phyloP scores from a whole-genome alignment of 2,797 vertebrate species.

The Holocentrus rufus region DNA sequence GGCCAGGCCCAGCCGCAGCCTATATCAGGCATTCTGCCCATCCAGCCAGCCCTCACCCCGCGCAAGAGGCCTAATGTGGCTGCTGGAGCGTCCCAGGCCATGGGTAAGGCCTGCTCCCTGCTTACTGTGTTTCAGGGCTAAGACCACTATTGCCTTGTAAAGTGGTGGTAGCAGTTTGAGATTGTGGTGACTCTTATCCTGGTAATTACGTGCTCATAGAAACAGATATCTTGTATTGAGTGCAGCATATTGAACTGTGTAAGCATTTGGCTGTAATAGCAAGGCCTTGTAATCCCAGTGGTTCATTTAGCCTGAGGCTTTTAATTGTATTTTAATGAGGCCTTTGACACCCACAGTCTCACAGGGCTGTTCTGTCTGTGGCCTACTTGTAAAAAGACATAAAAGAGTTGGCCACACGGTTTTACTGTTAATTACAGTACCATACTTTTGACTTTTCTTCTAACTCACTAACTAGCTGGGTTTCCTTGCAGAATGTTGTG shows the following conservation, averaged over 20 bases:
- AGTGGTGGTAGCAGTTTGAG: neutral
- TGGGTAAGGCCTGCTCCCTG: conserved; percentile 77
- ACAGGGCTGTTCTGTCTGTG: conserved; percentile 4
- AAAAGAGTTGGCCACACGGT: conserved; percentile 9
- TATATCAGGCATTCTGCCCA: conserved; percentile 94
- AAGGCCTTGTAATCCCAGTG: conserved; percentile 21
- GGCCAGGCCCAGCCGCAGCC: conserved; percentile 94
- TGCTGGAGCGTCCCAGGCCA: conserved; percentile 77
- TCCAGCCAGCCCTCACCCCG: conserved; percentile 94
- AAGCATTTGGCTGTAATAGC: conserved; percentile 32
- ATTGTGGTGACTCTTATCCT: neutral
- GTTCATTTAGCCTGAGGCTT: conserved; percentile 39
- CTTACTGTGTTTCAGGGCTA: conserved; percentile 5
- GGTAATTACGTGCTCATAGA: neutral
- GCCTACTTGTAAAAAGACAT: conserved; percentile 7
- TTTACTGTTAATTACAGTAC: conserved; percentile 9
- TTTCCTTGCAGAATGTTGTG: neutral
- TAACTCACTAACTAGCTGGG: neutral
- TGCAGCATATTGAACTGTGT: conserved; percentile 21
- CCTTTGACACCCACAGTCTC: conserved; percentile 34
- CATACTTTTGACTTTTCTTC: neutral
- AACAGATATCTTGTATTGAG: conserved; percentile 24
- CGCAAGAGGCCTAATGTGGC: conserved; percentile 89
- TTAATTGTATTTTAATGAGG: conserved; percentile 43
- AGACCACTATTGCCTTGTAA: neutral